These are phyloP conservation scores for Echinarachnius parma DNA, from an alignment of 53 echinoderm and acorn worm genomes.

Conservation along the genomic window DNA sequence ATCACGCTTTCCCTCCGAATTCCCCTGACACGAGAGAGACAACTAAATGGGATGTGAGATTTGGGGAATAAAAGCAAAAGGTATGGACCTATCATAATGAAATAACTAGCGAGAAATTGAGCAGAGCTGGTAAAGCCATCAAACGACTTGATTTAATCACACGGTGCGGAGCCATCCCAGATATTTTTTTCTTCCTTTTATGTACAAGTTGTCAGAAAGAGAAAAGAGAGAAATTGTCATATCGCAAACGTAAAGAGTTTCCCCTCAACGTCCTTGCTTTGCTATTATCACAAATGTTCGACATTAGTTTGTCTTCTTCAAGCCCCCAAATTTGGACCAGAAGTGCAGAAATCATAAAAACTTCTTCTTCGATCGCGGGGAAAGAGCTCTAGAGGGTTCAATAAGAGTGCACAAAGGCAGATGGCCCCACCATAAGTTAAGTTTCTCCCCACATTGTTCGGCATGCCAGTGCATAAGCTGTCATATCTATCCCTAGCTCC, in stretches of 20 bases:
- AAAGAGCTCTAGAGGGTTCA: conserved; percentile 30
- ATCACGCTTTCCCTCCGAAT: conserved; percentile 19
- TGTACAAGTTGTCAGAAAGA: background rate
- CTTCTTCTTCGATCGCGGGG: too few species aligned
- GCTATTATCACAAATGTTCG: too few species aligned
- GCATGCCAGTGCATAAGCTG: conserved; percentile 11
- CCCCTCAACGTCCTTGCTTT: too few species aligned
- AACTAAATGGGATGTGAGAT: too few species aligned
- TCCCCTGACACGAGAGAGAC: background rate
- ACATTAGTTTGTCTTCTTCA: too few species aligned
- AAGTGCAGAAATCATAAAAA: too few species aligned
- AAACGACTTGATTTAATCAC: conserved; percentile 44
- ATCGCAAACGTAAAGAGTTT: conserved; percentile 31
- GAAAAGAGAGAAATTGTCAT: conserved; percentile 36
- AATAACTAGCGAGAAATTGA: conserved; percentile 38
- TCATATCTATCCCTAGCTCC: conserved; percentile 41
- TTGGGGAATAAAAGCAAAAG: conserved; percentile 3
- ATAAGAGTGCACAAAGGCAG: conserved; percentile 30
- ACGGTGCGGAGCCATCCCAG: background rate
- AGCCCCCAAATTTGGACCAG: too few species aligned
- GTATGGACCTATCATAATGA: conserved; percentile 34
- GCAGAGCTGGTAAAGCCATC: conserved; percentile 28
- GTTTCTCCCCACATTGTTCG: conserved; percentile 32
- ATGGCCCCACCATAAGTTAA: background rate
- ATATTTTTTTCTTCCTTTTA: too few species aligned